These are phyloP conservation scores for Phocides pigmalion DNA, from an alignment of 1,140 invertebrate species.

Conservation along the genomic window DNA sequence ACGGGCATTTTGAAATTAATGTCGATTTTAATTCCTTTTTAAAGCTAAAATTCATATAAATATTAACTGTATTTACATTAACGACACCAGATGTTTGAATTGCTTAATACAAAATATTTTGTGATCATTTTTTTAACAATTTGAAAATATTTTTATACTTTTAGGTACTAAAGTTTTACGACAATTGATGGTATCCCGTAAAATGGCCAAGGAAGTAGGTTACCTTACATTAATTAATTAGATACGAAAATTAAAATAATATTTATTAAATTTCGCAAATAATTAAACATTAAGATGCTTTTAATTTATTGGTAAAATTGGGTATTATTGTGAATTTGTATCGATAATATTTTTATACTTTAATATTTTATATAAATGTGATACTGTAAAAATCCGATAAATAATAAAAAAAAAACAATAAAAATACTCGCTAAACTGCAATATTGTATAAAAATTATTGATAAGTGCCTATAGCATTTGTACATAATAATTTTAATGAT, in stretches of 20 bases:
- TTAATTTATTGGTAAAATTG: conserved; percentile 29
- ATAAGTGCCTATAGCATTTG: conserved; percentile 56
- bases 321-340: conserved; percentile 13
- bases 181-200: conserved; percentile 1
- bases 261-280: conserved; percentile 14
- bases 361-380: conserved; percentile 21
- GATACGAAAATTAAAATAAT: conserved; percentile 12
- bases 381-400: conserved; percentile 26
- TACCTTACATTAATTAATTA: conserved; percentile 23
- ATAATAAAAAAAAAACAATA: conserved; percentile 16
- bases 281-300: conserved; percentile 18
- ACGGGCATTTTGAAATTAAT: no score
- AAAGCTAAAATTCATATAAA: no score
- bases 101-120: neutral
- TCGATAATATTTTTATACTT: conserved; percentile 20
- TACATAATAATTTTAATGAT: conserved; percentile 53
- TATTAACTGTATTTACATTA: neutral
- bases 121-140: neutral
- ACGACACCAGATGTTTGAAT: no score
- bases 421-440: conserved; percentile 40
- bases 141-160: no score
- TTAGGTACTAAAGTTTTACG: neutral
- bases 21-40: no score
- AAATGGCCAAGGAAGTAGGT: conserved; percentile 18
- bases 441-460: conserved; percentile 44